phyloP scores from a whole-genome alignment of 2,113 vertebrate genomes.

The Eurystomus gularis region DNA sequence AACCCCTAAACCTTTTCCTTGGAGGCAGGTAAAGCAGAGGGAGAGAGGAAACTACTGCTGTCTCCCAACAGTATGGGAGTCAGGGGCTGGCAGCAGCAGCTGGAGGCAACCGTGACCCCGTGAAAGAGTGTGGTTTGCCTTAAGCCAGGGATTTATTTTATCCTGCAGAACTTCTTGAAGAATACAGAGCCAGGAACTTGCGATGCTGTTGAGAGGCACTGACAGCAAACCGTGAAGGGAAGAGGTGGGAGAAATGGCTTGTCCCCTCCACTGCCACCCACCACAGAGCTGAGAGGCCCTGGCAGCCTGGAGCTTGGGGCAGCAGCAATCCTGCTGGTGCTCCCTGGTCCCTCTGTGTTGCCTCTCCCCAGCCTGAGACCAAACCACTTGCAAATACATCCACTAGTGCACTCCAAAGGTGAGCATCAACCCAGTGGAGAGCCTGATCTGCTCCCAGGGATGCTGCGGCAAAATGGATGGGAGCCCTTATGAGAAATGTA shows the following conservation, averaged over 20 bases:
- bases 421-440: background rate
- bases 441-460: background rate
- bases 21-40: background rate
- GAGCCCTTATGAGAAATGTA: background rate
- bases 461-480: background rate
- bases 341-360: background rate
- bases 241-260: background rate
- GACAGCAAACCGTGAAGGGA: background rate
- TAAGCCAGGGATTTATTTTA: background rate
- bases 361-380: background rate
- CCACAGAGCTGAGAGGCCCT: background rate
- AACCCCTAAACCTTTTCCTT: background rate
- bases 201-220: background rate
- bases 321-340: background rate
- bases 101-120: background rate
- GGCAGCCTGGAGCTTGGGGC: accelerated
- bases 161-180: background rate
- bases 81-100: background rate
- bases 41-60: background rate
- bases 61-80: background rate
- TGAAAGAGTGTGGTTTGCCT: background rate
- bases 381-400: background rate
- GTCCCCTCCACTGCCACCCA: background rate
- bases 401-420: background rate
- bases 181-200: background rate